Evolutionary conservation across 2,888 invertebrate genomes (phyloP), one percentile per base, ranked within the genome.

Genomic region (Drosophila melanosoma): DNA sequence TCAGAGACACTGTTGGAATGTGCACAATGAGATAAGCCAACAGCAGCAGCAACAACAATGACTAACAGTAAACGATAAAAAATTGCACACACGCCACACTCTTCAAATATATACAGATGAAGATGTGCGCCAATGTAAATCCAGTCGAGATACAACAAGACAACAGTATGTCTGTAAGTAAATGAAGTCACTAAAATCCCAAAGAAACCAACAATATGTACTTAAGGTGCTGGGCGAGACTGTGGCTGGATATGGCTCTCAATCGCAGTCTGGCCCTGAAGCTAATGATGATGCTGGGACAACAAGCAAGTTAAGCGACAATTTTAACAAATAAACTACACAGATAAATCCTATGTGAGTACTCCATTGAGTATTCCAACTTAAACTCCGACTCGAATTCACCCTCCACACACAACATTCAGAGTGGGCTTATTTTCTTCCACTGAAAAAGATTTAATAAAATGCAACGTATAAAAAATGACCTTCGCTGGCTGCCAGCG

Each of bases 391-490:
- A 15, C 20, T 33, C n/a, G 7, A 45, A 45, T 45, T 45, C 52
- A 32, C 12, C 20, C 33, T 33, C 52, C 12, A 53, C 35, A 23
- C 20, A 45, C 20, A 45, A 7, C 23, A 45, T 23, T 45, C 20
- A 45, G 20, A 45, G 15, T 20, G 8, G 4, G 45, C 15, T 54
- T 10, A 52, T 33, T 20, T 40, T 49, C 45, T 53, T 29, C 12
- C 10, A 11, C 32, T 11, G 60, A 42, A 51, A 51, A 56, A 49
- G 42, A 76, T 78, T 78, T 86, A 90, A 86, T 90, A 85, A 90
- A 76, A 81, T 78, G 78, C 80, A 61, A 88, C 83, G 79, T 75
- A 85, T 83, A 89, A 84, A 87, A 87, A 90, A 76, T 82, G 87
- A 87, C 87, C 87, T 90, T 87, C 79, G 67, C 72, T 61, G 60